Evolutionary conservation across 2,797 vertebrate species (phyloP), one percentile per base, ranked within the genome.

Genomic region (Sebastes vulpes): DNA sequence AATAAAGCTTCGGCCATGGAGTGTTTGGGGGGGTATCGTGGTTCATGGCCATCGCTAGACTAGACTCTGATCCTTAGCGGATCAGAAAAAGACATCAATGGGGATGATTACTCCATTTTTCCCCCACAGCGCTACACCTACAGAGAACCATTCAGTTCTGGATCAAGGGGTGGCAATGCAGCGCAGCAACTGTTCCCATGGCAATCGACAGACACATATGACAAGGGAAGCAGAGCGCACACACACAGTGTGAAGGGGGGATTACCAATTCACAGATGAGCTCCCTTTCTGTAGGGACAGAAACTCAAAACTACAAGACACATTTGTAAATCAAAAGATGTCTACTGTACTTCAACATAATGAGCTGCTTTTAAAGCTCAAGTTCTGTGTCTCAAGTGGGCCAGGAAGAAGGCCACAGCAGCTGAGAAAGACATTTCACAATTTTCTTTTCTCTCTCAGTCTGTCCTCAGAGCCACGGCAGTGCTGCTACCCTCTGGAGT

Each of bases 101-200:
- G 3, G 72, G 78, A 75, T 82, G 77, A 88, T 78, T 74, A 77
- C 75, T 82, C 64, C 26, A 81, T 88, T 72, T 72, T 26, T 5
- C n/a, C 58, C 81, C 52, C 20, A 23, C 69, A 77, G 79, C 0
- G 8, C 59, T 72, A 63, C 81, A 78, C 81, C 83, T 72, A 79
- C 77, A 81, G 74, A 76, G 83, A 80, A 21, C 65, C 81, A 83
- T 87, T 92, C 81, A 83, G 54, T 65, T 72, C 65, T 77, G 70
- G 63, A 89, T 89, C 81, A 80, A 82, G 69, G 42, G 88, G 72
- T 67, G 61, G 80, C 32, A 72, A 78, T 20, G 75, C 58, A 60
- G 59, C 85, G 82, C 73, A 10, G 82, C 87, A 82, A 91, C 90
- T 5, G 91, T 94, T 92, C 53, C 93, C 92, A 93, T 93, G 86